Conservation (phyloP, 2,888 invertebrate genomes). For the Pterostichus madidus region DNA sequence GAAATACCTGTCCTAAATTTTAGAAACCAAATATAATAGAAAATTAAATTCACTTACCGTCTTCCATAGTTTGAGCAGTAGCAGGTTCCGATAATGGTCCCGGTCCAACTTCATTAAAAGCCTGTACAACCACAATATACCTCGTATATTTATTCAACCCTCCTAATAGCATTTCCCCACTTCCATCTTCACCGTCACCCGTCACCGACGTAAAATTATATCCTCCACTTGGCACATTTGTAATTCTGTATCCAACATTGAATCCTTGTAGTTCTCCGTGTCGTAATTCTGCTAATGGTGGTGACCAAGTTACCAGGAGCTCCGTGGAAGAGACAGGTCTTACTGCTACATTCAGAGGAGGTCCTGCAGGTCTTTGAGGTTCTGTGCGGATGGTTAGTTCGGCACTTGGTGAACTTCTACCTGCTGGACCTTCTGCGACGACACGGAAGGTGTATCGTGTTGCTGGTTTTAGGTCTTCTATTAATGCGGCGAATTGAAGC, state of each 20-base stretch:
- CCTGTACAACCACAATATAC: slow-evolving; percentile 85
- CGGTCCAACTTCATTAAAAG: slow-evolving; percentile 87
- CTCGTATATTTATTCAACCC: slow-evolving; percentile 84
- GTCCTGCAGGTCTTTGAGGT: slow-evolving; percentile 85
- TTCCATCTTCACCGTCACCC: slow-evolving; percentile 85
- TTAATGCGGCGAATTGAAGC: slow-evolving; percentile 81
- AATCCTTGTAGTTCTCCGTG: slow-evolving; percentile 88
- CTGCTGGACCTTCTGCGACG: slow-evolving; percentile 87
- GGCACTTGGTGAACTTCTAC: slow-evolving; percentile 83
- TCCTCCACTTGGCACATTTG: slow-evolving; percentile 78
- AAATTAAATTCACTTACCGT: slow-evolving; percentile 78
- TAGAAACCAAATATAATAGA: neutral
- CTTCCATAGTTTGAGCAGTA: slow-evolving; percentile 86
- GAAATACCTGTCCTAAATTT: neutral
- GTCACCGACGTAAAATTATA: slow-evolving; percentile 85
- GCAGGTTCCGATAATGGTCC: slow-evolving; percentile 85
- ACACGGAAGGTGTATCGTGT: slow-evolving; percentile 85
- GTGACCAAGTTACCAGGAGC: slow-evolving; percentile 86
- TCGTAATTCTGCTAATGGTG: slow-evolving; percentile 84
- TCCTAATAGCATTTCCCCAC: slow-evolving; percentile 82
- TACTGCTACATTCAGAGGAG: slow-evolving; percentile 84
- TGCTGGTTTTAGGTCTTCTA: slow-evolving; percentile 85
- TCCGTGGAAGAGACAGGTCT: slow-evolving; percentile 87
- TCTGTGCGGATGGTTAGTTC: slow-evolving; percentile 84
- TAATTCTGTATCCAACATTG: slow-evolving; percentile 84